Percentiles rank a stretch among this genome's conserved stretches.
phyloP scores from a whole-genome alignment of 2,888 invertebrate genomes.

The Phania funesta region DNA sequence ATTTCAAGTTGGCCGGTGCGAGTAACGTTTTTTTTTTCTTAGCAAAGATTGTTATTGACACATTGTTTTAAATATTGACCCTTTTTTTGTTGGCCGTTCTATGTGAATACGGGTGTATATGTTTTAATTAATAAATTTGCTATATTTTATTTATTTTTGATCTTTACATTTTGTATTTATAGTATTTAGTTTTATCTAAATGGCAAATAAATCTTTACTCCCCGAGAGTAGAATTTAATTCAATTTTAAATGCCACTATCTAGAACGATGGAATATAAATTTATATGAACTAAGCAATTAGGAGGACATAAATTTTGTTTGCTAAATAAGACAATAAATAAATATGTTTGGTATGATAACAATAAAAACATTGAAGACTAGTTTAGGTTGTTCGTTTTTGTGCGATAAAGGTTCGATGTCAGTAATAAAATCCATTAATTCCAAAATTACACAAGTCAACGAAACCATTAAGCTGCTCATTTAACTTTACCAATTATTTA shows the following conservation, averaged over 20 bases:
- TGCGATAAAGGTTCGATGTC: too few species aligned
- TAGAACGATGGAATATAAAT: constrained; percentile 34
- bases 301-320: constrained; percentile 8
- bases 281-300: constrained; percentile 38
- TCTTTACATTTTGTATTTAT: constrained; percentile 19
- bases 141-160: constrained; percentile 49
- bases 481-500: too few species aligned
- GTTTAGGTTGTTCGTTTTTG: too few species aligned
- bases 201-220: constrained; percentile 47
- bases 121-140: constrained; percentile 35
- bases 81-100: neutral
- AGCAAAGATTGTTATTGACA: constrained; percentile 61
- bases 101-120: neutral
- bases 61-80: constrained; percentile 51
- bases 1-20: constrained; percentile 11
- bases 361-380: too few species aligned
- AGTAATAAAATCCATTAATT: too few species aligned
- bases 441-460: too few species aligned
- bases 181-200: constrained; percentile 47
- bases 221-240: constrained; percentile 53
- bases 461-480: too few species aligned
- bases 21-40: neutral
- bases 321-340: too few species aligned
- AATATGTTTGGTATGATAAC: too few species aligned
- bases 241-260: constrained; percentile 61